Evolutionary conservation across 2,888 invertebrate genomes (phyloP).

Genomic region (Polydesmus complanatus): DNA sequence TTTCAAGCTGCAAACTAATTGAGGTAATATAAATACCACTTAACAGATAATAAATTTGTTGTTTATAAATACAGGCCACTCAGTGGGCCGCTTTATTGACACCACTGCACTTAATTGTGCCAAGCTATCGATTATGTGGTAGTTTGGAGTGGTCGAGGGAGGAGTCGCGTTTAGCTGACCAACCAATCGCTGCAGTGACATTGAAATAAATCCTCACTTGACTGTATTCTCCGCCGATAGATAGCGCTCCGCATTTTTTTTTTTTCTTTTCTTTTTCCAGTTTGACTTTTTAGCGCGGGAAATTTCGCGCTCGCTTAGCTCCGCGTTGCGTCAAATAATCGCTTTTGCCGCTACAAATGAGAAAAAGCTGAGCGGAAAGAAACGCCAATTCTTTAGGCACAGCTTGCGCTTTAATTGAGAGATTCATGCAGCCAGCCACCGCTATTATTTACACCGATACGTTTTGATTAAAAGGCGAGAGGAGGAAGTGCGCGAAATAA

Average conservation of each 20-base stretch:
- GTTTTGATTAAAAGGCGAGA: background rate
- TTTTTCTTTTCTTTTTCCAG: too few species aligned
- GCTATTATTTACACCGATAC: too few species aligned
- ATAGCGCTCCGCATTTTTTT: background rate
- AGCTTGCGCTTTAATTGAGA: too few species aligned
- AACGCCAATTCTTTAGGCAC: too few species aligned
- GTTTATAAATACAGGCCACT: conserved; percentile 19
- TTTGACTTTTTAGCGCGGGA: background rate
- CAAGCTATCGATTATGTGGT: conserved; percentile 11
- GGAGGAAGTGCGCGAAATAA: too few species aligned
- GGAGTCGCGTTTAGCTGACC: background rate
- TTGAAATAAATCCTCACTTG: background rate
- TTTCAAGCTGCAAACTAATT: conserved; percentile 15
- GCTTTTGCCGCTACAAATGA: background rate
- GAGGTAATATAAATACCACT: conserved; percentile 18
- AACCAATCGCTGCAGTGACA: conserved; percentile 5
- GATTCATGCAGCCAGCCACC: too few species aligned
- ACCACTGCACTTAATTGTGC: conserved; percentile 17
- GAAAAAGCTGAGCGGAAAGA: background rate
- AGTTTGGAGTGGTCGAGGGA: background rate
- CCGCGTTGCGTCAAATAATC: background rate
- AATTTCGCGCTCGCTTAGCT: background rate
- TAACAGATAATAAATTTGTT: conserved; percentile 21
- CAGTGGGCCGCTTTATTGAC: conserved; percentile 18
- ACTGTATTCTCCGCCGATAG: background rate